These are phyloP conservation scores for Tinea semifulvella DNA, from an alignment of 2,888 invertebrate genomes.

Conservation along the genomic window DNA sequence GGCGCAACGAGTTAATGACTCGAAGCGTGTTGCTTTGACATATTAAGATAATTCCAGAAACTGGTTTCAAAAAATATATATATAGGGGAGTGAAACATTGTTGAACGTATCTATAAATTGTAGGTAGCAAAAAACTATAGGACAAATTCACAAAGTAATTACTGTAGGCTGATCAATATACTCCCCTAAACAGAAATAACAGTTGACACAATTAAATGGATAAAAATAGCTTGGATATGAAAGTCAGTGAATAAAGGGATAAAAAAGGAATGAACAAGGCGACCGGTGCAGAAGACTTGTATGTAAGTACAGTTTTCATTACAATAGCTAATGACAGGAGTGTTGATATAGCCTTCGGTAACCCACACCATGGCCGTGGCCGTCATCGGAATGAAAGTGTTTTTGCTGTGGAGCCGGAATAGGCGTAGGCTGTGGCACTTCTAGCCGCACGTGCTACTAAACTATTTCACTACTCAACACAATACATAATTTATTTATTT, in stretches of 20 bases:
- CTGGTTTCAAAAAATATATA: constrained; percentile 42
- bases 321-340: neutral
- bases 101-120: constrained; percentile 35
- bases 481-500: too few species aligned
- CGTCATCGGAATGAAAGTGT: constrained; percentile 27
- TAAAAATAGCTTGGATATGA: constrained; percentile 1
- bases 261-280: neutral
- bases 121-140: constrained; percentile 42
- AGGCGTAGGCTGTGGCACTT: constrained; percentile 23
- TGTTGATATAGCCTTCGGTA: constrained; percentile 20
- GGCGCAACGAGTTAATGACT: constrained; percentile 45
- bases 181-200: neutral
- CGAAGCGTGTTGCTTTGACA: constrained; percentile 51
- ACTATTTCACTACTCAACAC: neutral
- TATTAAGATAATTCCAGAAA: constrained; percentile 51
- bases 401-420: constrained; percentile 20
- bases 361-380: constrained; percentile 22
- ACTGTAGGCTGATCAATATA: neutral
- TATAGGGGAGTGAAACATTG: constrained; percentile 11
- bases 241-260: neutral
- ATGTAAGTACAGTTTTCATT: too few species aligned
- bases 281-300: neutral
- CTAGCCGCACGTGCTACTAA: constrained; percentile 8
- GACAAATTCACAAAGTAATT: constrained; percentile 23
- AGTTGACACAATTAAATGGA: constrained; percentile 6